phyloP scores from a whole-genome alignment of 2,888 invertebrate species.

The Eristalinus sepulchralis region DNA sequence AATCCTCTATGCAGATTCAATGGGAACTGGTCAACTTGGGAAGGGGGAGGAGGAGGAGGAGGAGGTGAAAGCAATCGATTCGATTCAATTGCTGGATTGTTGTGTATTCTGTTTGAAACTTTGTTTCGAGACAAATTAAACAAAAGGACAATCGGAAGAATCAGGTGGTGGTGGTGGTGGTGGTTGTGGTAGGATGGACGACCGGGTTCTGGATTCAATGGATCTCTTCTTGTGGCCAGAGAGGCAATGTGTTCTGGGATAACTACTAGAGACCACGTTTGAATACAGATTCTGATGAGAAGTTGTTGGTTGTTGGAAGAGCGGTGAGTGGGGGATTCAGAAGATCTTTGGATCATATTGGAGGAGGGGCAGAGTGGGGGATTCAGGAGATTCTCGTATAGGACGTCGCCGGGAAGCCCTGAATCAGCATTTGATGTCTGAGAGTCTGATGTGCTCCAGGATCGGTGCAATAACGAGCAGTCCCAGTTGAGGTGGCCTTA shows the following conservation, averaged over 20 bases:
- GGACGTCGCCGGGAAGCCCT: too few species aligned
- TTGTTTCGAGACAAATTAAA: constrained; percentile 54
- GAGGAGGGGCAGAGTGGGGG: background rate
- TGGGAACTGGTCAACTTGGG: too few species aligned
- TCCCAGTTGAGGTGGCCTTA: too few species aligned
- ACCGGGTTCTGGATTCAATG: constrained; percentile 37
- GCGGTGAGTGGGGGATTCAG: background rate
- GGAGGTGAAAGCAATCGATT: constrained; percentile 40
- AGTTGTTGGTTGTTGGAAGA: background rate
- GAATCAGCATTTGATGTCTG: too few species aligned
- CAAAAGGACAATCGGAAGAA: constrained; percentile 55
- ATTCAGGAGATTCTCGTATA: too few species aligned
- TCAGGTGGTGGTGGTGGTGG: constrained; percentile 3
- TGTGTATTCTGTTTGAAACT: constrained; percentile 63
- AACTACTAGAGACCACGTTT: background rate
- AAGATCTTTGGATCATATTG: too few species aligned
- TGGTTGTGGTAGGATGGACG: constrained; percentile 15
- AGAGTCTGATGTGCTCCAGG: too few species aligned
- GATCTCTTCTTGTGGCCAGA: constrained; percentile 23
- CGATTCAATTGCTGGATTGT: constrained; percentile 57
- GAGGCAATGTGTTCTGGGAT: background rate
- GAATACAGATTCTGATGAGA: too few species aligned
- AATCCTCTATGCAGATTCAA: background rate
- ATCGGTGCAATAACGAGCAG: too few species aligned
- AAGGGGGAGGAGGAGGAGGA: background rate